These are phyloP conservation scores for Dasypus novemcinctus DNA, from an alignment of 2,113 vertebrate species.

Conservation along the genomic window DNA sequence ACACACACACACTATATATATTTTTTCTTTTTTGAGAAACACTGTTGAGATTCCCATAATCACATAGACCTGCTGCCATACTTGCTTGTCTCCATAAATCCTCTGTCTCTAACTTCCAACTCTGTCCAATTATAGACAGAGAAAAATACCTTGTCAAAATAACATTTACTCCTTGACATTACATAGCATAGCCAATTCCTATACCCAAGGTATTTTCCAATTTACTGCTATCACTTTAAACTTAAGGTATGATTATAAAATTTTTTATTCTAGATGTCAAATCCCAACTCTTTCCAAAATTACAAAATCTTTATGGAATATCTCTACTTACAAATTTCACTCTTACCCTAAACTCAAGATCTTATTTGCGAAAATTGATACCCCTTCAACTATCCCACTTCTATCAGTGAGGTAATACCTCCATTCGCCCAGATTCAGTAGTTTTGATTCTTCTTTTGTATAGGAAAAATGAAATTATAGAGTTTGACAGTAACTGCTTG, in stretches of 20 bases:
- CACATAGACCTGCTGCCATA: fast-evolving
- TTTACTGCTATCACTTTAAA: neutral
- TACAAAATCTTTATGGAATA: neutral
- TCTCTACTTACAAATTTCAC: neutral
- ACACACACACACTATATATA: neutral
- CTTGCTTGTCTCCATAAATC: neutral
- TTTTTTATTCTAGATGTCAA: neutral
- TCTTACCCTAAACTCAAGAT: neutral
- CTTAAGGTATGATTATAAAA: neutral
- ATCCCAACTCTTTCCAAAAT: conserved; percentile 22
- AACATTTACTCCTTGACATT: neutral
- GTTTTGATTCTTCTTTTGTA: neutral
- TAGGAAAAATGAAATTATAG: neutral
- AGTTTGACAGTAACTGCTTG: neutral
- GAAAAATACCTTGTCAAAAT: neutral
- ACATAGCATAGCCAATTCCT: neutral
- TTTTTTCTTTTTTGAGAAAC: neutral
- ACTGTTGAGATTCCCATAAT: neutral
- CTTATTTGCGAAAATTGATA: neutral
- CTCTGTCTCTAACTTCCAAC: neutral
- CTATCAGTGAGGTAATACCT: neutral
- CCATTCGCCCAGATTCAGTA: neutral
- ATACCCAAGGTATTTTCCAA: neutral
- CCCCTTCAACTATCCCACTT: conserved; percentile 6
- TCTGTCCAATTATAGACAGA: neutral